Percentiles rank a stretch among this genome's conserved stretches.
These are phyloP conservation scores for Heterodera filipjevi DNA, from an alignment of 2,888 invertebrate species.

Conservation along the genomic window DNA sequence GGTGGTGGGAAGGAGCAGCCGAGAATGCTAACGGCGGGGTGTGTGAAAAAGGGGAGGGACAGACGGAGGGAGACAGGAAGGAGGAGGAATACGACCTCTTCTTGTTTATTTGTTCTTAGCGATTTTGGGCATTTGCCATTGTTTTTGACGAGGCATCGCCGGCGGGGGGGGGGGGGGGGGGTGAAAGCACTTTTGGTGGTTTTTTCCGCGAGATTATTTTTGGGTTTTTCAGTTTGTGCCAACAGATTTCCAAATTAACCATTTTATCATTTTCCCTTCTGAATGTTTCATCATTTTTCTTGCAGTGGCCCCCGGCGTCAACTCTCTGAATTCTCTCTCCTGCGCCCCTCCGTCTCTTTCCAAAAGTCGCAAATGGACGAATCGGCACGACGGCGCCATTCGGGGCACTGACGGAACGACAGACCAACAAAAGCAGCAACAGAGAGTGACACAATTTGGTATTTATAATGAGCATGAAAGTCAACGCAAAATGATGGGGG, in stretches of 20 bases:
- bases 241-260: neutral
- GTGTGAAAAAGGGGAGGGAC: neutral
- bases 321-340: conserved; percentile 11
- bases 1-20: neutral
- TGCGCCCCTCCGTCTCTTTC: conserved; percentile 15
- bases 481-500: neutral
- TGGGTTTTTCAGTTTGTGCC: neutral
- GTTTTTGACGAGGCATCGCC: no score
- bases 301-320: conserved; percentile 17
- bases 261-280: no score
- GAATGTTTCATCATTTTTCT: neutral
- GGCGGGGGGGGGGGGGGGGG: no score
- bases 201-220: no score
- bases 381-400: conserved; percentile 22
- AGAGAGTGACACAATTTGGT: neutral
- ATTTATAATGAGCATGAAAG: neutral
- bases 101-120: no score
- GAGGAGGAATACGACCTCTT: no score
- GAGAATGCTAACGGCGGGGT: neutral
- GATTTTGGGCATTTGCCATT: no score
- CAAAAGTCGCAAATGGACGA: conserved; percentile 14
- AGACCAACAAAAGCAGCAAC: neutral
- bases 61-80: no score
- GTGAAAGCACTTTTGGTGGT: neutral
- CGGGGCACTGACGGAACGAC: conserved; percentile 10